Evolutionary conservation across 2,113 vertebrate species (phyloP), one percentile per base, ranked within the genome.

Genomic region (Phoenicopterus ruber): DNA sequence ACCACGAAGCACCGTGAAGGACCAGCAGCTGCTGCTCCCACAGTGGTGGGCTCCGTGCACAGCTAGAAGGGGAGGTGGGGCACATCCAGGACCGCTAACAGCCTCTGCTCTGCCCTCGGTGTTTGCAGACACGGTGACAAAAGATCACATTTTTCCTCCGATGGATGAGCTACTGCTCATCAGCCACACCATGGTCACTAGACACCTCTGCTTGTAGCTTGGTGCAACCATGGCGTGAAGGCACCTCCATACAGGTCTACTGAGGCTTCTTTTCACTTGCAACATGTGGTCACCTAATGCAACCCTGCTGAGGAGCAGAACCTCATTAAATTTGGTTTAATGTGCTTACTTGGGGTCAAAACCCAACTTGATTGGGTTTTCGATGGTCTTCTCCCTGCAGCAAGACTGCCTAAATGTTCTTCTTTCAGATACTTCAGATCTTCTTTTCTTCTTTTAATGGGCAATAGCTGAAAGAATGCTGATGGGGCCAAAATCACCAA

Each of bases 311-410:
- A 62, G 65, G 50, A 62, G 63, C 28, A 86, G 76, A 86, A 72
- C 24, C 32, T 72, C 24, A 17, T n/a, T 28, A 20, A 36, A 38
- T 49, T 49, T n/a, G 32, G 24, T 17, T 61, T 67, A 67, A 71
- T 6, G 2, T 5, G 11, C n/a, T 61, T 76, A 36, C 14, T 38
- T 13, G 36, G 52, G 57, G 32, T 47, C 24, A 69, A 67, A 71
- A 8, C 0, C 0, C 63, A 66, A 14, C 40, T 18, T 15, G 19
- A 34, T 4, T 31, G 34, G 49, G 54, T 15, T 73, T 86, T 34
- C 0, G 1, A 29, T 15, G 34, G 24, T 29, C 44, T 70, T n/a
- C 42, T 11, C 71, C 67, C 54, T 1, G 2, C 0, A 1, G n/a
- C 34, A 65, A 73, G 55, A 31, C 47, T 31, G 36, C 31, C 74